Evolutionary conservation across 2,888 invertebrate genomes (phyloP), one percentile per base, ranked within the genome.

Genomic region (Lochmaea crataegi): DNA sequence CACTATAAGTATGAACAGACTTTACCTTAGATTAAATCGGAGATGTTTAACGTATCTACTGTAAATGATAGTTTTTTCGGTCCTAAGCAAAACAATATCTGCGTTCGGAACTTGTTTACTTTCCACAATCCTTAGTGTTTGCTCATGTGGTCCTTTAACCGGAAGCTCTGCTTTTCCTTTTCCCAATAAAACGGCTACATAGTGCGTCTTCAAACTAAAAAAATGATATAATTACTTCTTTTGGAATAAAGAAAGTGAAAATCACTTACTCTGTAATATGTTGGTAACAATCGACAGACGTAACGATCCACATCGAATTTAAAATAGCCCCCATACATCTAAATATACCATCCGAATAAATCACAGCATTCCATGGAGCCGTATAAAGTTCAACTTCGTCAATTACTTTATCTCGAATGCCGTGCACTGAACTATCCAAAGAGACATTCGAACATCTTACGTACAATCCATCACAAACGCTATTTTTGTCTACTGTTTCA

Each of bases 281-380:
- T 42, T 83, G 74, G 67, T 86, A 85, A 81, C 94, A 94, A 14
- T 84, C 79, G 12, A 81, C 75, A 38, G 87, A 86, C 4, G 89
- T 86, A 72, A 94, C 82, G 68, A 94, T 88, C 93, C 94, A 94
- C 18, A 90, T 86, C 2, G 87, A 82, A 77, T 92, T 90, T 58
- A 95, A 84, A 70, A 95, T 86, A 48, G 92, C 89, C 6, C 94
- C 94, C 60, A 91, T 89, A 82, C 95, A 94, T 80, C 87, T 90
- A 76, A 92, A 92, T 72, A 87, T 84, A 2, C 95, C 95, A 82
- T 94, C 91, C 0, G 90, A 87, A 84, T 90, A 93, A 67, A 96
- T 87, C 80, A 92, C 92, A 0, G 91, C 94, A 80, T 91, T 87
- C 95, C 95, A 95, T 0, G 94, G 93, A 89, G 92, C 91, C 73